Percentiles rank a stretch among this genome's conserved stretches.
phyloP scores from a whole-genome alignment of 2,113 vertebrate species.

The Albula goreensis region DNA sequence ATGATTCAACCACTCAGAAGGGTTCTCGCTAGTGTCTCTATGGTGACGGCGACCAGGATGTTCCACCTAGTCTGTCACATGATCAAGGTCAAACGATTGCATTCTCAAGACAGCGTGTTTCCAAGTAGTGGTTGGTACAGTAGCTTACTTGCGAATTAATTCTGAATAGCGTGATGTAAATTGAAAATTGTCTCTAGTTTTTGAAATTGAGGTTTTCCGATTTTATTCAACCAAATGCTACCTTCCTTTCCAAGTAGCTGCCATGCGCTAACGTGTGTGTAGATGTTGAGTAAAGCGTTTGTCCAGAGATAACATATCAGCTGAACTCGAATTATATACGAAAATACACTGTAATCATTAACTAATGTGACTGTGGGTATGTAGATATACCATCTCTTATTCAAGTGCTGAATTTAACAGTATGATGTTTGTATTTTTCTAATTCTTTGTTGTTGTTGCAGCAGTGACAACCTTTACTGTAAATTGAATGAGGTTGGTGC shows the following conservation, averaged over 20 bases:
- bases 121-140: neutral
- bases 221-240: too few species aligned
- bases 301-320: too few species aligned
- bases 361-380: neutral
- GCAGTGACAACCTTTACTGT: neutral
- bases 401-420: neutral
- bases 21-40: slow-evolving; percentile 42
- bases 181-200: neutral
- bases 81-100: slow-evolving; percentile 47
- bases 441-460: neutral
- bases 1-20: slow-evolving; percentile 45
- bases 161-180: neutral
- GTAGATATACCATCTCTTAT: neutral
- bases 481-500: too few species aligned
- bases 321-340: too few species aligned
- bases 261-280: too few species aligned
- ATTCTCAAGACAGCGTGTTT: neutral
- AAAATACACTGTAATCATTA: neutral
- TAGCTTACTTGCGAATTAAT: neutral
- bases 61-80: slow-evolving; percentile 53
- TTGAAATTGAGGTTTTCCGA: neutral
- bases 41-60: slow-evolving; percentile 45
- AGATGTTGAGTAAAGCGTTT: too few species aligned
- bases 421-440: neutral
- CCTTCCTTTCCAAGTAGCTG: too few species aligned